Conservation (phyloP, 2,797 vertebrate species). For the Gallinago solitaria region DNA sequence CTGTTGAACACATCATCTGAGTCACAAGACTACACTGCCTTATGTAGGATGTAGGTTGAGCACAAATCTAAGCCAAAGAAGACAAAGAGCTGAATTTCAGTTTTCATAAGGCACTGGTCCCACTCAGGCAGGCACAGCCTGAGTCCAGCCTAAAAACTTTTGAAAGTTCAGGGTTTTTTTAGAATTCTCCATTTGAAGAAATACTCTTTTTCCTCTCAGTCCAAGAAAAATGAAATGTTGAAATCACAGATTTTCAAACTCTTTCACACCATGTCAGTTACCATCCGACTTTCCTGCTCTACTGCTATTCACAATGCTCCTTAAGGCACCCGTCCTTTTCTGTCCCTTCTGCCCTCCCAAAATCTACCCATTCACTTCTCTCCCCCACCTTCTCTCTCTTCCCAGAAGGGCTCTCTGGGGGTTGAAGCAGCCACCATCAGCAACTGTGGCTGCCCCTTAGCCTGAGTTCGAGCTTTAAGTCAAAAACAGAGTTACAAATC, state of each 20-base stretch:
- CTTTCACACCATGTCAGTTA: background rate
- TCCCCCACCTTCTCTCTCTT: background rate
- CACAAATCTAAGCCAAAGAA: background rate
- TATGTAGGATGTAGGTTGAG: background rate
- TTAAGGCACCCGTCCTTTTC: background rate
- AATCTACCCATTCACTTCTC: background rate
- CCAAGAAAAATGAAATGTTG: background rate
- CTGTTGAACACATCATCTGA: background rate
- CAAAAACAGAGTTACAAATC: background rate
- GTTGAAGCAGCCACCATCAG: accelerated
- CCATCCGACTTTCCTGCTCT: background rate
- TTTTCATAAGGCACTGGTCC: accelerated
- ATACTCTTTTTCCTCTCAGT: background rate
- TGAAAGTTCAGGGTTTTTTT: background rate
- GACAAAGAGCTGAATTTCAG: background rate
- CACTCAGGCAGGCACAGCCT: background rate
- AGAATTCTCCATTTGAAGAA: background rate
- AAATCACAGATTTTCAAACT: background rate
- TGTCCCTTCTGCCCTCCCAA: background rate
- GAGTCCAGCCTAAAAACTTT: background rate
- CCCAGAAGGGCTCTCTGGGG: background rate
- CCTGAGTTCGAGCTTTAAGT: background rate
- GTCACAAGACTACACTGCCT: background rate
- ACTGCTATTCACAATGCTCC: accelerated
- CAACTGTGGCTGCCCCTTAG: background rate